Percentiles rank a stretch among this genome's conserved stretches.
phyloP scores from a whole-genome alignment of 2,797 vertebrate genomes.

The Psittacula echo region DNA sequence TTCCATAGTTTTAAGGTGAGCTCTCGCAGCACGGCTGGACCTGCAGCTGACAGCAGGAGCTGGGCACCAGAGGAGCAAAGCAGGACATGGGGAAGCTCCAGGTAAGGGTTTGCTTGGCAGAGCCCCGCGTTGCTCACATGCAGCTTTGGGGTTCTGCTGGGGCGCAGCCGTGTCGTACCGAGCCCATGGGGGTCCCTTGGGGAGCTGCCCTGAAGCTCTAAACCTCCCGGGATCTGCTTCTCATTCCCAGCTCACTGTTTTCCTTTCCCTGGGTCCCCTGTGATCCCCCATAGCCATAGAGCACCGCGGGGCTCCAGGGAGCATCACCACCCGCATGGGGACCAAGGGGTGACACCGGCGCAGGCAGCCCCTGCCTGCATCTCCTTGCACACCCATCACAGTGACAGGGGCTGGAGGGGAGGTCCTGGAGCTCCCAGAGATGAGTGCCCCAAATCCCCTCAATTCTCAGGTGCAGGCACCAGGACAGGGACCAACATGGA shows the following conservation, averaged over 20 bases:
- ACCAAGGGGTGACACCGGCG: fast-evolving
- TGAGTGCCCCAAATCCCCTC: background rate
- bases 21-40: fast-evolving
- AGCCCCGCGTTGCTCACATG: background rate
- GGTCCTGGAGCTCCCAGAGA: fast-evolving
- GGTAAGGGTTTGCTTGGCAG: background rate
- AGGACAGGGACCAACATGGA: fast-evolving
- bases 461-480: fast-evolving
- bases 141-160: no score
- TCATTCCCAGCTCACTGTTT: background rate
- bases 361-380: background rate
- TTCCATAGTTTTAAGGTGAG: background rate
- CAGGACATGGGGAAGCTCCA: background rate
- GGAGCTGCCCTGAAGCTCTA: background rate
- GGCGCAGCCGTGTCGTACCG: fast-evolving
- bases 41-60: background rate
- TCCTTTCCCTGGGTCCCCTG: background rate
- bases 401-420: background rate
- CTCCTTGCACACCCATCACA: fast-evolving
- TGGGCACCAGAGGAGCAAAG: background rate
- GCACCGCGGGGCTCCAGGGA: fast-evolving
- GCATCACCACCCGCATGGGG: fast-evolving
- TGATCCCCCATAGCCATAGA: fast-evolving
- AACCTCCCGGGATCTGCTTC: background rate
- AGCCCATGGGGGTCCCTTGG: background rate